Evolutionary conservation across 1,140 invertebrate species (phyloP).

Genomic region (Atopsyche davidsoni): DNA sequence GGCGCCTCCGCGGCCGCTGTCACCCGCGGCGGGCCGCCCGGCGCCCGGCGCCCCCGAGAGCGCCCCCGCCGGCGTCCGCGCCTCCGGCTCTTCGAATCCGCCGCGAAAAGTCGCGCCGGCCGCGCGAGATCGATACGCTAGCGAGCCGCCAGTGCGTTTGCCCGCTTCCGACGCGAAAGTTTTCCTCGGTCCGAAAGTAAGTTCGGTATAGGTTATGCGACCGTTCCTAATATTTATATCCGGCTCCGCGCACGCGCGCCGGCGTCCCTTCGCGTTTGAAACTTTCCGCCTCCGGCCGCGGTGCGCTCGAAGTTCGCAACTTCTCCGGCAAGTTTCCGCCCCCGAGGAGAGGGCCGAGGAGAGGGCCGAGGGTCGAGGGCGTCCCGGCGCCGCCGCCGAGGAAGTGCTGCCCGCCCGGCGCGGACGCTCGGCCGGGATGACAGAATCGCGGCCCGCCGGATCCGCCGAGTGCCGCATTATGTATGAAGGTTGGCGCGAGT

Average conservation of each 20-base stretch:
- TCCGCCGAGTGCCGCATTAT: conserved; percentile 22
- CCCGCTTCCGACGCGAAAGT: conserved; percentile 2
- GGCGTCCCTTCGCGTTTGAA: too few species aligned
- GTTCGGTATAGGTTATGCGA: conserved; percentile 12
- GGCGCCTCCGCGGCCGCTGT: conserved; percentile 30
- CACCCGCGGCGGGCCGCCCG: neutral
- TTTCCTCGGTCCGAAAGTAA: conserved; percentile 8
- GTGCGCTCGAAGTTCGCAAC: conserved; percentile 4
- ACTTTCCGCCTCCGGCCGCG: too few species aligned
- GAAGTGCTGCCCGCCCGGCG: too few species aligned
- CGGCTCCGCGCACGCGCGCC: conserved; percentile 11
- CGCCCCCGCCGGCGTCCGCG: too few species aligned
- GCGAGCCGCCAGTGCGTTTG: too few species aligned
- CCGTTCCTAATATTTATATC: conserved; percentile 19
- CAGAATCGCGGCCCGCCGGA: too few species aligned
- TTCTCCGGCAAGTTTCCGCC: neutral
- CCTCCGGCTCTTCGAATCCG: too few species aligned
- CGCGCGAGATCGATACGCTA: neutral
- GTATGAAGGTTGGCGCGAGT: conserved; percentile 7
- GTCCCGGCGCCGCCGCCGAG: too few species aligned
- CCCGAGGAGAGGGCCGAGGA: neutral
- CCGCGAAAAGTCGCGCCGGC: neutral
- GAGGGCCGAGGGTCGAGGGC: neutral
- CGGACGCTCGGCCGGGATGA: too few species aligned
- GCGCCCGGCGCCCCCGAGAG: neutral